Evolutionary conservation across 2,888 invertebrate genomes (phyloP).

Genomic region (Axea sp.): DNA sequence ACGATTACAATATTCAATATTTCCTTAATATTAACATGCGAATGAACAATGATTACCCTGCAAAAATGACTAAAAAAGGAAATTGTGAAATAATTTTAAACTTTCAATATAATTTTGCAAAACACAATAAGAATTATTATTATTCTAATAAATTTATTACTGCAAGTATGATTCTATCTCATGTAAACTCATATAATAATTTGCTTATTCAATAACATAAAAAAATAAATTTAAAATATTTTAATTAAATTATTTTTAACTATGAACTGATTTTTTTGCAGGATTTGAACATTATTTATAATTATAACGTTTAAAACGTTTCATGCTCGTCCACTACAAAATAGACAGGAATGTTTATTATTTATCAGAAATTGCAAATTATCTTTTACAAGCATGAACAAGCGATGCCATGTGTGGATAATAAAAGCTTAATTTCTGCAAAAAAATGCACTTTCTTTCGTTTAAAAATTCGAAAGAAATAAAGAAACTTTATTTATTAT

Average conservation of each 20-base stretch:
- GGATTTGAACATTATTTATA: constrained; percentile 14
- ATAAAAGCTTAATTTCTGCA: background rate
- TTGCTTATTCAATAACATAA: no score
- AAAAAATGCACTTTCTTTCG: background rate
- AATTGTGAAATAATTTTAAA: no score
- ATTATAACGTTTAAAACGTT: constrained; percentile 12
- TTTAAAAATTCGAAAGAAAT: background rate
- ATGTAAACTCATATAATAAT: no score
- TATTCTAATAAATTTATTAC: no score
- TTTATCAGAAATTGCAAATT: constrained; percentile 17
- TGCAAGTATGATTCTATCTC: no score
- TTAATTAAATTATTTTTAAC: no score
- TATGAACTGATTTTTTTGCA: constrained; percentile 5
- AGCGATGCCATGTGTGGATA: constrained; percentile 15
- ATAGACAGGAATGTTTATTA: constrained; percentile 3
- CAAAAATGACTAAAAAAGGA: background rate
- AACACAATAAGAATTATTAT: no score
- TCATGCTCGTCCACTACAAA: background rate
- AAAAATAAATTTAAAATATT: no score
- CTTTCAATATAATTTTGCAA: no score
- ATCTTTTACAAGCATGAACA: constrained; percentile 15
- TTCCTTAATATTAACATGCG: constrained; percentile 45
- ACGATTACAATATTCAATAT: constrained; percentile 51
- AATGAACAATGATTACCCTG: constrained; percentile 22
- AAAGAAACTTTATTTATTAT: background rate